A percentile compares a stretch with the other conserved stretches of the same genome.
phyloP scores from a whole-genome alignment of 2,113 vertebrate species.

The Probosciger aterrimus region DNA sequence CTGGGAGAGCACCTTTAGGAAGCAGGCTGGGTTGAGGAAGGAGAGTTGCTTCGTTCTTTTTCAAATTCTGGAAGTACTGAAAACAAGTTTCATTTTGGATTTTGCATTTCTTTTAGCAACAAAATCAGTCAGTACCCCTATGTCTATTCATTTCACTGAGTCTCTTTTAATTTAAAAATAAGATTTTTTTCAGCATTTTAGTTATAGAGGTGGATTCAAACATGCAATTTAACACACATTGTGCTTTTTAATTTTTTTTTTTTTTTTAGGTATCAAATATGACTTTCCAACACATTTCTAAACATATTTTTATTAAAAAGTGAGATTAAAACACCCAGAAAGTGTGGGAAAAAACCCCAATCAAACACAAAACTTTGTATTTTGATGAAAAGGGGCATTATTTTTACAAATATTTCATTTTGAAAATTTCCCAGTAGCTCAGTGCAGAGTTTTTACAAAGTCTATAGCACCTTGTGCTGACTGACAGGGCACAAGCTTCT shows the following conservation, averaged over 20 bases:
- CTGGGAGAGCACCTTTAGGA: not conserved
- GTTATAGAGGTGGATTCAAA: not conserved
- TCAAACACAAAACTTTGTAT: not conserved
- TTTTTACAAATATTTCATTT: not conserved
- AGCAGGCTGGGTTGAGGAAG: not conserved
- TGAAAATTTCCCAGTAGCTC: not conserved
- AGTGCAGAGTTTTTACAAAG: not conserved
- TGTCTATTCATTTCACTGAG: not conserved
- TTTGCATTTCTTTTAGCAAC: not conserved
- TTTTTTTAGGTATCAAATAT: not conserved
- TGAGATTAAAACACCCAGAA: not conserved
- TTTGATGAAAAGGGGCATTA: not conserved
- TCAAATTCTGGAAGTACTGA: not conserved
- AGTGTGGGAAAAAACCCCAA: not conserved
- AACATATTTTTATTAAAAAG: not conserved
- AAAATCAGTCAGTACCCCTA: not conserved
- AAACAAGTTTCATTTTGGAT: not conserved
- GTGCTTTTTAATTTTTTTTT: not conserved
- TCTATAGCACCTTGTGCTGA: not conserved
- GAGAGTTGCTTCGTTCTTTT: not conserved
- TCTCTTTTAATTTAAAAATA: not conserved
- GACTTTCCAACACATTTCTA: not conserved
- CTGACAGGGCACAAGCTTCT: constrained; percentile 40
- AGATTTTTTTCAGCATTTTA: not conserved
- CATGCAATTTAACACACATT: accelerated